These are phyloP conservation scores for Melanotaenia maccullochi DNA, from an alignment of 2,797 vertebrate species.

Conservation along the genomic window DNA sequence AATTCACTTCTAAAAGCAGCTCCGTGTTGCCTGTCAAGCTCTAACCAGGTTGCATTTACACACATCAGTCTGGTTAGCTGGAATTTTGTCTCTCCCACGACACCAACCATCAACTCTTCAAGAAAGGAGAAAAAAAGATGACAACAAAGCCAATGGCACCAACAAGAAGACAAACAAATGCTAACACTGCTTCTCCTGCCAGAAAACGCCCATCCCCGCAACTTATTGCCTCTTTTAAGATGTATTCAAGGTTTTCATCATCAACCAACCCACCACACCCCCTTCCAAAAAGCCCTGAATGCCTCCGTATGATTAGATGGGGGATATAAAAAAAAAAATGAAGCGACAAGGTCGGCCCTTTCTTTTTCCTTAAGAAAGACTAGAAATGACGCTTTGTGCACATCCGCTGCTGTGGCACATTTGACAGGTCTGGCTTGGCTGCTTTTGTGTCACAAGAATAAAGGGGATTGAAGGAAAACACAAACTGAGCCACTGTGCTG, in stretches of 20 bases:
- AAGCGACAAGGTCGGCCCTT: constrained; percentile 81
- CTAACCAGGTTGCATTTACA: background rate
- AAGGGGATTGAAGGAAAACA: constrained; percentile 89
- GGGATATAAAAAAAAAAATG: constrained; percentile 70
- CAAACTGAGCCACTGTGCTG: constrained; percentile 90
- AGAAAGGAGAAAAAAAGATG: constrained; percentile 80
- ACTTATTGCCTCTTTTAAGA: constrained; percentile 87
- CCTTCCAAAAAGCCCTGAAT: constrained; percentile 59
- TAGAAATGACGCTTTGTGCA: constrained; percentile 91
- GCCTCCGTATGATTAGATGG: constrained; percentile 68
- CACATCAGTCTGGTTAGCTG: constrained; percentile 32
- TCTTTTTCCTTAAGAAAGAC: constrained; percentile 74
- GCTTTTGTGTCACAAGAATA: constrained; percentile 95
- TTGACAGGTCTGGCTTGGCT: constrained; percentile 90
- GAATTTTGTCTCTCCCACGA: constrained; percentile 75
- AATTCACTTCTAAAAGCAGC: constrained; percentile 9
- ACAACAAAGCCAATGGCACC: constrained; percentile 77
- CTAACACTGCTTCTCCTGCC: constrained; percentile 88
- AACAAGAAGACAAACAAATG: constrained; percentile 93
- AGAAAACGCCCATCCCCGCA: constrained; percentile 86
- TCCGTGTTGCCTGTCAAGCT: constrained; percentile 1
- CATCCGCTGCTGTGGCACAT: constrained; percentile 87
- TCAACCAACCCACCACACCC: constrained; percentile 61
- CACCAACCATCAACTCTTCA: constrained; percentile 84
- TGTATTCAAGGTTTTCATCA: constrained; percentile 84